Evolutionary conservation across 1,140 invertebrate species (phyloP).

Genomic region (Aphaenogaster ashmeadi): DNA sequence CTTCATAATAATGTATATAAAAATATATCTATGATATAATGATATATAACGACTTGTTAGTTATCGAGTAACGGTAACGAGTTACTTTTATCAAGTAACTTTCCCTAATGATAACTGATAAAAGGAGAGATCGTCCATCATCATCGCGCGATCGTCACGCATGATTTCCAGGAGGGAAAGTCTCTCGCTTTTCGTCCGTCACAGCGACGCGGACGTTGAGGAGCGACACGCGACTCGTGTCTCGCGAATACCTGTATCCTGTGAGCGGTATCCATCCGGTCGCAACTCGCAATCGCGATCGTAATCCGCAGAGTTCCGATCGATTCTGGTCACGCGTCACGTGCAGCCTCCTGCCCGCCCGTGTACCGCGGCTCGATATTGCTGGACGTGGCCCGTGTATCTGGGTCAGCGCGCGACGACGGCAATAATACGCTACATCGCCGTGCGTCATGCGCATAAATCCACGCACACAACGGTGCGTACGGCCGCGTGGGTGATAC

Average conservation of each 20-base stretch:
- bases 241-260: not conserved
- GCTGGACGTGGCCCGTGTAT: slow-evolving; percentile 33
- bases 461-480: slow-evolving; percentile 13
- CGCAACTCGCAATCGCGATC: slow-evolving; percentile 32
- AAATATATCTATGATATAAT: no score
- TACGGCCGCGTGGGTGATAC: slow-evolving; percentile 38
- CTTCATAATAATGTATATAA: no score
- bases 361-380: slow-evolving; percentile 31
- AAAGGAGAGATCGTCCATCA: not conserved
- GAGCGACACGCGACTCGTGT: not conserved
- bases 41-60: no score
- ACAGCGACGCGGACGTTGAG: not conserved
- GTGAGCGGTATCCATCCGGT: not conserved
- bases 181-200: not conserved
- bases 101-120: not conserved
- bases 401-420: slow-evolving; percentile 35
- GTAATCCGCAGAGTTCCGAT: slow-evolving; percentile 34
- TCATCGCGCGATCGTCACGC: not conserved
- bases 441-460: slow-evolving; percentile 30
- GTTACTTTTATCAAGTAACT: no score
- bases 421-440: slow-evolving; percentile 9
- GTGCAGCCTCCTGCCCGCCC: slow-evolving; percentile 32
- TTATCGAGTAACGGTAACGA: no score
- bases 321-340: slow-evolving; percentile 40
- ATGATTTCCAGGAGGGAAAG: not conserved